Evolutionary conservation across 2,113 vertebrate species (phyloP).

Genomic region (Callocephalon fimbriatum): DNA sequence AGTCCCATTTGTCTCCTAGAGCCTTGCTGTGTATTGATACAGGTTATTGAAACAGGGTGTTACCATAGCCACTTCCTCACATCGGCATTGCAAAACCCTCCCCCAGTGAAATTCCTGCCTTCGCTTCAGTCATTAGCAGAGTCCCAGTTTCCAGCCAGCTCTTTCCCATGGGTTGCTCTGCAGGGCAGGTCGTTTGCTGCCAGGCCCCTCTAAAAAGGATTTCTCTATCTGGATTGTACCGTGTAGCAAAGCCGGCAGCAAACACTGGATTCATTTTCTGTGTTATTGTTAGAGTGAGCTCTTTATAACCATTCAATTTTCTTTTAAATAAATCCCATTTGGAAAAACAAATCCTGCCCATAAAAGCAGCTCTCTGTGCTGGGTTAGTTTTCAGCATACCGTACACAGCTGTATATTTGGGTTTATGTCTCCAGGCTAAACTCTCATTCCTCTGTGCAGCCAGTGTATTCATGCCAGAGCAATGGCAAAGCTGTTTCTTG

Average conservation of each 20-base stretch:
- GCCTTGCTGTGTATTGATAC: background rate
- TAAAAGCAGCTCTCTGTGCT: slow-evolving; percentile 58
- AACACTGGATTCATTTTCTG: slow-evolving; percentile 57
- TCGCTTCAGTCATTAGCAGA: background rate
- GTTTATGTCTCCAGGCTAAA: slow-evolving; percentile 58
- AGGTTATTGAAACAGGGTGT: background rate
- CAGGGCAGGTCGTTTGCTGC: background rate
- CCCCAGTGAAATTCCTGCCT: background rate
- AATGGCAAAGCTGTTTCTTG: background rate
- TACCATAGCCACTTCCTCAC: background rate
- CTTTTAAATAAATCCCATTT: slow-evolving; percentile 72
- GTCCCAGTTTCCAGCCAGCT: background rate
- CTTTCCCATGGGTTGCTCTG: background rate
- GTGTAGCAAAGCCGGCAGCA: background rate
- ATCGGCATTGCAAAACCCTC: background rate
- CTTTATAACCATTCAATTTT: slow-evolving; percentile 65
- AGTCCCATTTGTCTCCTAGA: background rate
- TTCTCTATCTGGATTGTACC: background rate
- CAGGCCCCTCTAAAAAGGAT: background rate
- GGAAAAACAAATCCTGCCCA: slow-evolving; percentile 67
- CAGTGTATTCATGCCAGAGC: background rate
- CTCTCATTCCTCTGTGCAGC: slow-evolving; percentile 33
- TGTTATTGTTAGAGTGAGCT: slow-evolving; percentile 65
- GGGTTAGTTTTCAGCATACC: slow-evolving; percentile 46
- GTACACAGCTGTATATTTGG: slow-evolving; percentile 58